Evolutionary conservation across 2,797 vertebrate species (phyloP), one percentile per base, ranked within the genome.

Genomic region (Semotilus atromaculatus): DNA sequence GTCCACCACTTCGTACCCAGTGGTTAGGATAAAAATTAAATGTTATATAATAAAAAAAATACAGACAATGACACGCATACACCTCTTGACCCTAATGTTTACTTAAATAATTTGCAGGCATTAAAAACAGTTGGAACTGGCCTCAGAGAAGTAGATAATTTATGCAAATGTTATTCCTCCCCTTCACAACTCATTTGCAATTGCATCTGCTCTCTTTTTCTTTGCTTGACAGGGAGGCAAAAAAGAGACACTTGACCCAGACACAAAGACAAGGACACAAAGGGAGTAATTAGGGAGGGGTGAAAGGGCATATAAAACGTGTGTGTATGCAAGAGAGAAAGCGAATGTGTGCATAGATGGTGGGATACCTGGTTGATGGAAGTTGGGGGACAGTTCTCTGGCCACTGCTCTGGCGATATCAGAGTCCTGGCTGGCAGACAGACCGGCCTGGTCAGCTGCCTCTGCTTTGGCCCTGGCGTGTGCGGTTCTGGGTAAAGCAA

Each of bases 381-480:
- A 99, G 91, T 93, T 94, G 1, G 98, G 98, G 1, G 98, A 97
- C 79, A 99, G 96, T 86, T 99, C 98, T 93, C 96, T 95, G 91
- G 98, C 97, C 86, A 98, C 96, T 1, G 95, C 92, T 93, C 98
- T 96, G 71, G 98, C 97, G 23, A 98, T 95, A 86, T 98, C 97
- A 2, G 96, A 96, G 87, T 99, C 97, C 92, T 98, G 97, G 89
- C 92, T 93, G 87, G 97, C 97, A 31, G 96, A 95, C 58, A 96
- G 95, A 0, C 95, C 95, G 2, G 97, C 95, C 91, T 97, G 97
- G 93, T 99, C 98, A 0, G 98, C 97, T 18, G 96, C 95, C 6
- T 99, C 97, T 1, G 95, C 98, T 93, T 99, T 99, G 73, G 95
- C 97, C 90, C 97, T 96, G 75, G 97, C 97, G 2, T 99, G 98